Percentiles rank a stretch among this genome's conserved stretches.
phyloP scores from a whole-genome alignment of 2,113 vertebrate species.

The Lophochroa leadbeateri region DNA sequence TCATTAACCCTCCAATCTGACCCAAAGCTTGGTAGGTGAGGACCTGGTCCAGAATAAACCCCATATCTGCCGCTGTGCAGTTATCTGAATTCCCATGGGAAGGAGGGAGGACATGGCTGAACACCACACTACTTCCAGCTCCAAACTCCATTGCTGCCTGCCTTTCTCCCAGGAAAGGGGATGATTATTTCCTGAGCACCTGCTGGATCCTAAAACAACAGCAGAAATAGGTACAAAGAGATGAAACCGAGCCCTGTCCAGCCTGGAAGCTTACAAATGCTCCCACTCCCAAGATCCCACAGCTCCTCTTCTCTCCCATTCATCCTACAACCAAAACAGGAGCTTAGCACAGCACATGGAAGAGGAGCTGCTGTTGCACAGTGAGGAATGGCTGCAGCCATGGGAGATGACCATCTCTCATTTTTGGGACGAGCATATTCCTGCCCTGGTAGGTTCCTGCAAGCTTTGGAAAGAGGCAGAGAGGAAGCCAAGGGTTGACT shows the following conservation, averaged over 20 bases:
- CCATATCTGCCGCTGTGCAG: not conserved
- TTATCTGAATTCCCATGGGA: rapidly evolving
- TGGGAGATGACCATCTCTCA: not conserved
- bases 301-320: rapidly evolving
- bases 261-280: not conserved
- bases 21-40: not conserved
- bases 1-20: not conserved
- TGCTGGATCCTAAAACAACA: not conserved
- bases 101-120: not conserved
- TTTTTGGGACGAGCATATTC: not conserved
- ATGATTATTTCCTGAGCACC: rapidly evolving
- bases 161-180: not conserved
- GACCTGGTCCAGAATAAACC: not conserved
- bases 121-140: rapidly evolving
- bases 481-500: not conserved
- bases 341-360: rapidly evolving
- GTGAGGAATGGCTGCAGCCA: rapidly evolving
- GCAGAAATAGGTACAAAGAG: not conserved
- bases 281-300: not conserved
- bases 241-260: not conserved
- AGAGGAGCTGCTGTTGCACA: not conserved
- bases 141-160: not conserved
- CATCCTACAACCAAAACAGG: not conserved
- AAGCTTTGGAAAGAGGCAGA: not conserved
- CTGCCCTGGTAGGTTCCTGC: not conserved